Percentiles rank a stretch among this genome's conserved stretches.
Evolutionary conservation across 2,797 vertebrate genomes (phyloP).

Genomic region (Gymnoscopelus braueri): DNA sequence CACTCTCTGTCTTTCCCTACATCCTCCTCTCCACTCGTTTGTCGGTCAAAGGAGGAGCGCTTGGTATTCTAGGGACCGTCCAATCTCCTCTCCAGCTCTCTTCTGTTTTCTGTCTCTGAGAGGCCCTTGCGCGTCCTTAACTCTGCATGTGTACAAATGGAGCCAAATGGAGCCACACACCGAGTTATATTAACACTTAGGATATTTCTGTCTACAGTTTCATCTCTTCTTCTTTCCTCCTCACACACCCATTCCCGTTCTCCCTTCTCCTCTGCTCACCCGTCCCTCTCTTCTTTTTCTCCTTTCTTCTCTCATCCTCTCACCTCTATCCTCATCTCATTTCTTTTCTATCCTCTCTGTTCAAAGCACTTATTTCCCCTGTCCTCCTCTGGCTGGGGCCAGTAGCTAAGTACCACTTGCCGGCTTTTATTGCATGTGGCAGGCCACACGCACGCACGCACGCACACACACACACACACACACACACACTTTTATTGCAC

Average conservation of each 20-base stretch:
- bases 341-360: conserved; percentile 33
- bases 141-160: too few species aligned
- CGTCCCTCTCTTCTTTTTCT: conserved; percentile 21
- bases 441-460: conserved; percentile 2
- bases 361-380: conserved; percentile 1
- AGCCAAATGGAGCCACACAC: too few species aligned
- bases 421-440: conserved; percentile 20
- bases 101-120: conserved; percentile 7
- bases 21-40: conserved; percentile 61
- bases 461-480: background rate
- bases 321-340: conserved; percentile 27
- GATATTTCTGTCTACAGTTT: too few species aligned
- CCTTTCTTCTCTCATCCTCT: conserved; percentile 10
- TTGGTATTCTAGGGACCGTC: conserved; percentile 77
- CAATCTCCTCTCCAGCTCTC: conserved; percentile 60
- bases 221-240: too few species aligned
- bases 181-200: too few species aligned
- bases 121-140: too few species aligned
- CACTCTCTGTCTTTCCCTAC: conserved; percentile 59
- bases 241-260: too few species aligned
- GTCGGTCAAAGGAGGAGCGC: conserved; percentile 59
- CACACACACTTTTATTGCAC: background rate
- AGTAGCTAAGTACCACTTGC: conserved; percentile 11
- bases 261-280: too few species aligned
- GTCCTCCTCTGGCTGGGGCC: background rate